Evolutionary conservation across 2,888 invertebrate species (phyloP), one percentile per base, ranked within the genome.

Genomic region (Torymus tubicola): DNA sequence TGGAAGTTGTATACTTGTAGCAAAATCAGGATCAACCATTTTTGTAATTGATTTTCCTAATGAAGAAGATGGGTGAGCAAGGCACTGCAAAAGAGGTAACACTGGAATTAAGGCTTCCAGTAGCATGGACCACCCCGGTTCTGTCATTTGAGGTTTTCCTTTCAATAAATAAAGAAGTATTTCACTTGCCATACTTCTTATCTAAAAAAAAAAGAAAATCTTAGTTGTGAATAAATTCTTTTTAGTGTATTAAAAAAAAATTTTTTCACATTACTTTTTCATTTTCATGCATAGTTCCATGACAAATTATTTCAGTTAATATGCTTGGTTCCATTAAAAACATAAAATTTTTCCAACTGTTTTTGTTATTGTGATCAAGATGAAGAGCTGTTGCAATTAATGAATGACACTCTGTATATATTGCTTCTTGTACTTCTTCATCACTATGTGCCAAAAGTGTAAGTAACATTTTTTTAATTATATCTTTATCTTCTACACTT

Each of bases 21-120:
- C 93, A 86, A 93, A 92, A 83, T 95, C 94, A 0, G 92, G 92
- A 87, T 95, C 94, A 16, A 94, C 89, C 24, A 95, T 93, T 86
- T 93, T 93, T 82, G 94, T 92, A 68, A 95, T 91, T 1, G 93
- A 92, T 87, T 93, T 92, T 0, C 95, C 95, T 88, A 93, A 83
- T 79, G 90, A 63, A 13, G 87, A 93, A 87, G 84, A 92, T 91
- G 90, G 93, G 89, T 85, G 92, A 0, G 93, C 93, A 84, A 93
- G 92, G 18, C 93, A 93, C 70, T 94, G 93, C 68, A 95, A 86
- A 67, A 95, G 88, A 0, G 95, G 94, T 60, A 95, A 87, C 0
- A 93, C 91, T 0, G 94, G 93, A 83, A 94, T 87, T 77, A 95
- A 83, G 16, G 93, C 92, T 82, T 94, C 93, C 63, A 95, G 87